A percentile compares a stretch with the other conserved stretches of the same genome.
Evolutionary conservation across 2,113 vertebrate species (phyloP).

Genomic region (Rostratula benghalensis): DNA sequence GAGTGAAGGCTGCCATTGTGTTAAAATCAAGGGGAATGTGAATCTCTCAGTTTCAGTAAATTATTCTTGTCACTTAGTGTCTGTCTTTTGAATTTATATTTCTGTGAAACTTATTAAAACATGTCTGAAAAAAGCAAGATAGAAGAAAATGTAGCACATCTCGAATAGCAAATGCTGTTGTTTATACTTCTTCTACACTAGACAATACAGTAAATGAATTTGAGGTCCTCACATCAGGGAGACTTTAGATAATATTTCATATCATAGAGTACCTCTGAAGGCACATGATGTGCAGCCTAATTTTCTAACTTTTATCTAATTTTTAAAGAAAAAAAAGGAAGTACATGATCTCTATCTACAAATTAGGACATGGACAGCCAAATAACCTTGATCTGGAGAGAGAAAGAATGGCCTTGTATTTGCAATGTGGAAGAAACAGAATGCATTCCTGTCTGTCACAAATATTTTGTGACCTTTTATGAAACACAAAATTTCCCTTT

Average conservation of each 20-base stretch:
- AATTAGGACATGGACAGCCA: not conserved
- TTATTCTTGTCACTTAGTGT: not conserved
- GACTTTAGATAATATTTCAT: not conserved
- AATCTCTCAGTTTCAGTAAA: not conserved
- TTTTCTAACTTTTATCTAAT: not conserved
- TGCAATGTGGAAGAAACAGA: not conserved
- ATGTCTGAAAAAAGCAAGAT: not conserved
- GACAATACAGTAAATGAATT: not conserved
- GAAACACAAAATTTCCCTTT: not conserved
- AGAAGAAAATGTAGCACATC: not conserved
- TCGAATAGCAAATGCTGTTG: not conserved
- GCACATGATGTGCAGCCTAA: not conserved
- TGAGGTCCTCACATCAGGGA: not conserved
- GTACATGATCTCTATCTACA: not conserved
- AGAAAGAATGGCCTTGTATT: not conserved
- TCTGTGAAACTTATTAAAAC: not conserved
- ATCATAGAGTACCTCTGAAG: not conserved
- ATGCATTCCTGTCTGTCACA: not conserved
- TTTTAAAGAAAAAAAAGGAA: not conserved
- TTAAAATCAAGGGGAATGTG: not conserved
- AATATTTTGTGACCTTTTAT: rapidly evolving
- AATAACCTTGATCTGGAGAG: not conserved
- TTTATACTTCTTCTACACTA: not conserved
- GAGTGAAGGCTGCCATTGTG: not conserved
- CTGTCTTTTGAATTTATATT: not conserved